Conservation (phyloP, 2,113 vertebrate species). For the Meleagris gallopavo region DNA sequence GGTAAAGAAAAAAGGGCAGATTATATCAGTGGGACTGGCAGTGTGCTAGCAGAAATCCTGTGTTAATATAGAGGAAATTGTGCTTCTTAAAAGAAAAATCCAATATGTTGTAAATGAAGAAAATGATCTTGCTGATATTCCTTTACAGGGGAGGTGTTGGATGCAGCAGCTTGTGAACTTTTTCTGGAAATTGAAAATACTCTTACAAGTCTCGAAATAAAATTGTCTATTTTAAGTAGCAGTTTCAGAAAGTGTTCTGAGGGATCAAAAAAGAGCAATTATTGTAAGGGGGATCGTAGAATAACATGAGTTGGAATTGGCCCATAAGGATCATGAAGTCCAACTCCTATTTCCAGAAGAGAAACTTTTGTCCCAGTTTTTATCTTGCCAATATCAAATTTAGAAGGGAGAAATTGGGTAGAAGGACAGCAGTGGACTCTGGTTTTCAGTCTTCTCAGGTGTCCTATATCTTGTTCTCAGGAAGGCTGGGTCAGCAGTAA, state of each 20-base stretch:
- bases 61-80: neutral
- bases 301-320: too few species aligned
- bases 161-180: neutral
- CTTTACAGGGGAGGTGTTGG: neutral
- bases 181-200: neutral
- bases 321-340: too few species aligned
- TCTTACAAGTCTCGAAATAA: neutral
- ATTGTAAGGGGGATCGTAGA: too few species aligned
- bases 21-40: neutral
- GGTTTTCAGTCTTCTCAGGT: neutral
- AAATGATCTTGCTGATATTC: neutral
- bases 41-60: neutral
- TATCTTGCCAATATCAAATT: neutral
- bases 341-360: neutral
- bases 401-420: neutral
- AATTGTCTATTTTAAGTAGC: neutral
- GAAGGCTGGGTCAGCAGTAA: neutral
- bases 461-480: neutral
- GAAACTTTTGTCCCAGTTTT: neutral
- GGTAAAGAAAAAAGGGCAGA: neutral
- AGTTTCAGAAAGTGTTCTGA: neutral
- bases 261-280: neutral
- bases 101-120: neutral
- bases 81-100: neutral
- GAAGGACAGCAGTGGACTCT: neutral